Conservation (phyloP, 2,113 vertebrate species). For the Sinocyclocheilus anshuiensis region DNA sequence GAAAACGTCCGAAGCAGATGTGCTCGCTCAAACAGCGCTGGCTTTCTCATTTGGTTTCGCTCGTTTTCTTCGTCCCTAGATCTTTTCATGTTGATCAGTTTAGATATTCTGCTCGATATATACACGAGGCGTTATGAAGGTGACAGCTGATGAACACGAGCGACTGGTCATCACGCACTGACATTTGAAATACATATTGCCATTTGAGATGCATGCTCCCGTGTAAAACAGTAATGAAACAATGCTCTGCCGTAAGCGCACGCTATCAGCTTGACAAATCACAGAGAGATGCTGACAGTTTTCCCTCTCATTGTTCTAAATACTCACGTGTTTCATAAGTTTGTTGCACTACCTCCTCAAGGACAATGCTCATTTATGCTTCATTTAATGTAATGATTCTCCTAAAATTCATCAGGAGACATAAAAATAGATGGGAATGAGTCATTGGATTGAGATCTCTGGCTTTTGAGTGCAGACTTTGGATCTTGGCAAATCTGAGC, state of each 20-base stretch:
- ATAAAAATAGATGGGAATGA: neutral
- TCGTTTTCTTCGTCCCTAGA: conserved; percentile 47
- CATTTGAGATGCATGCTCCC: conserved; percentile 19
- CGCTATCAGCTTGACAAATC: neutral
- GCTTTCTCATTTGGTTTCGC: conserved; percentile 65
- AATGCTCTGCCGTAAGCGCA: neutral
- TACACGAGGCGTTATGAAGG: conserved; percentile 52
- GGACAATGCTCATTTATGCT: neutral
- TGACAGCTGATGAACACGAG: conserved; percentile 70
- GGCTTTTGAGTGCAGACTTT: neutral
- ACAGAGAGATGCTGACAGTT: neutral
- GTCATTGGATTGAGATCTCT: neutral
- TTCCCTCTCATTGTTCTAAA: neutral
- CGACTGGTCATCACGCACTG: conserved; percentile 58
- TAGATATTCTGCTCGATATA: conserved; percentile 59
- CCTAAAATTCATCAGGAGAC: neutral
- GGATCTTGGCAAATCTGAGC: neutral
- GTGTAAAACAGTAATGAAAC: conserved; percentile 22
- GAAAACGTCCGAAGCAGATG: conserved; percentile 46
- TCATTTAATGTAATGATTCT: neutral
- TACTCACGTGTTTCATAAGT: neutral
- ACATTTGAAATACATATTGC: conserved; percentile 41
- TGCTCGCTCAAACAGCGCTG: conserved; percentile 54
- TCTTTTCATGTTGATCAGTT: conserved; percentile 68
- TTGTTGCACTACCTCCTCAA: neutral